Base-by-base conservation (phyloP, 2,888 invertebrate species). In the Crematogaster levior region DNA sequence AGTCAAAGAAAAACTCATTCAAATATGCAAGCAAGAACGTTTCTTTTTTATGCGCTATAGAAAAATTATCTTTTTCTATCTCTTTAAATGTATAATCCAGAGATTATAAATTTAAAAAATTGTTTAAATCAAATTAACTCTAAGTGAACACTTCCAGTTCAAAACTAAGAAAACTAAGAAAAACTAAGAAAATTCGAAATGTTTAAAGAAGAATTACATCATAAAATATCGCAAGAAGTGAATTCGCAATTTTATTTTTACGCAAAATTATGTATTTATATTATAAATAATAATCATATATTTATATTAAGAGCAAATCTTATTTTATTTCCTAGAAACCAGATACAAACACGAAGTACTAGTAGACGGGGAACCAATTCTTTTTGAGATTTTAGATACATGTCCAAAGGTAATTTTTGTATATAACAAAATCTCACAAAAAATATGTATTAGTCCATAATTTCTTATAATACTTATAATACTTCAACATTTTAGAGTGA, bases 381-480 rank as follows among this genome's bases (percentile, higher is more conserved):
- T 98, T 53, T 98, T 98, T 92, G 98, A 99, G 95, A 98, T 99
- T 91, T 95, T 98, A 91, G 98, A 99, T 94, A 97, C 98, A 68
- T 98, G 98, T 93, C 97, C 97, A 81, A 97, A 97, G 96, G 97
- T 97, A 95, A 95, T 60, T 61, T 10, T n/a, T 83, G 27, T 60
- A 51, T 56, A 53, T 65, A 65, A 30, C 5, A 53, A 56, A n/a
- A 72, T 81, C n/a, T 56, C 2, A n/a, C 58, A 24, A 24, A 24
- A 24, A 46, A 48, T 63, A 34, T 24, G 34, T 58, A 58, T 53
- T 40, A 21, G 61, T 53, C 18, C 30, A 27, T 24, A 58, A 10
- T n/a, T n/a, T n/a, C n/a, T n/a, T n/a, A 46, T 12, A 61, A 4
- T 34, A 46, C 56, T 1, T 15, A 18, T 27, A 56, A 58, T 18